Base-by-base conservation (phyloP, 2,797 vertebrate genomes). In the Cryptoblepharus egeriae region DNA sequence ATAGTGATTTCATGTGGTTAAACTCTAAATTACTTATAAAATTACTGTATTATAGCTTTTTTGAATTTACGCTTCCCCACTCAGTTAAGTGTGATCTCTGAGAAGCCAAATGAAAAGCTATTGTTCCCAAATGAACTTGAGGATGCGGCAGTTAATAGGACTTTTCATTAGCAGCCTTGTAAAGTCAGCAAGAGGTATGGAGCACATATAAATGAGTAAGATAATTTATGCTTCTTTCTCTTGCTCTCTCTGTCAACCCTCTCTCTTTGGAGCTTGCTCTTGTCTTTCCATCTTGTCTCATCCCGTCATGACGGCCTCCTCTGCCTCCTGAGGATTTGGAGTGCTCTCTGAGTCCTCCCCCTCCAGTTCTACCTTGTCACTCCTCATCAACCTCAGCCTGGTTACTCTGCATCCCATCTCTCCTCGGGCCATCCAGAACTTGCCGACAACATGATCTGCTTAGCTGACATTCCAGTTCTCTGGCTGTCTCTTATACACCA, bases 201-300 rank as follows among this genome's bases (percentile, higher is more conserved):
- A 5, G 52, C 35, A 22, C n/a, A 67, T 2, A 15, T 68, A 52
- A 5, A 42, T 67, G 72, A 82, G 45, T 32, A 60, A 52, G 80
- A 73, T 71, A 77, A 83, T 81, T 76, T 80, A 57, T 32, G 68
- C 26, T 10, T 83, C 55, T 49, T 10, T 49, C 45, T 42, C 39
- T 42, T 9, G 4, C 52, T 64, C 60, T 65, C 87, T 85, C 77
- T 65, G 2, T 69, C 22, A n/a, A 30, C 18, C 26, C 18, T 52
- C 32, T n/a, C 68, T 24, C 26, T 42, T 42, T 42, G 26, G 4
- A 57, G 37, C 28, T 65, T 18, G 22, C 39, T 35, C n/a, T 77
- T 7, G 7, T 52, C 80, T 78, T 26, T 75, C 67, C 85, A 5
- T 67, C 61, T 61, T 3, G 69, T 88, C 79, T 91, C 63, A 79